Conservation (phyloP, 2,113 vertebrate genomes). For the Rhinopomastus cyanomelas region DNA sequence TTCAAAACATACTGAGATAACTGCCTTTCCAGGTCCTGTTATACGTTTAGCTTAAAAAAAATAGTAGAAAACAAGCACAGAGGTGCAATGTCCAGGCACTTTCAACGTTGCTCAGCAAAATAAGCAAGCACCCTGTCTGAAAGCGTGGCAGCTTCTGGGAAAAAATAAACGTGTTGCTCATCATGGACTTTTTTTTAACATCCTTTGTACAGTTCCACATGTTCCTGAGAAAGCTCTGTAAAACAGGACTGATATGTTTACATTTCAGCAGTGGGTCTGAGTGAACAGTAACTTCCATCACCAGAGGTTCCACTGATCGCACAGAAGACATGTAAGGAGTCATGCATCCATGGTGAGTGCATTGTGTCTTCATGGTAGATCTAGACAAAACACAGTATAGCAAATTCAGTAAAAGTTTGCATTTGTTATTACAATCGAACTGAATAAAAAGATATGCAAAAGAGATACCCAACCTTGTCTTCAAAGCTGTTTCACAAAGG, state of each 20-base stretch:
- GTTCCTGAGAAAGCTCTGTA: constrained; percentile 77
- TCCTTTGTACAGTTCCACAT: constrained; percentile 48
- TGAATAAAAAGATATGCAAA: constrained; percentile 47
- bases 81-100: constrained; percentile 78
- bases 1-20: constrained; percentile 1
- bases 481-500: constrained; percentile 81
- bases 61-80: constrained; percentile 73
- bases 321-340: constrained; percentile 92
- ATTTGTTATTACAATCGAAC: neutral
- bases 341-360: constrained; percentile 84
- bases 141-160: constrained; percentile 43
- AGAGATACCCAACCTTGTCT: constrained; percentile 74
- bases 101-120: constrained; percentile 72
- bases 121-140: constrained; percentile 73
- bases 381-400: constrained; percentile 68
- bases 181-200: neutral
- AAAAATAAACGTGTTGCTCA: neutral
- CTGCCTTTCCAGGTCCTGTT: neutral
- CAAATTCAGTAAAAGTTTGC: neutral
- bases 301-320: constrained; percentile 92
- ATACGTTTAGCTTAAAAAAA: constrained; percentile 61
- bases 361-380: constrained; percentile 91
- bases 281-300: constrained; percentile 77
- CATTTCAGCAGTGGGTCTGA: constrained; percentile 65
- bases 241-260: constrained; percentile 31